Evolutionary conservation across 1,140 invertebrate species (phyloP).

Genomic region (Drosophila kurseongensis): DNA sequence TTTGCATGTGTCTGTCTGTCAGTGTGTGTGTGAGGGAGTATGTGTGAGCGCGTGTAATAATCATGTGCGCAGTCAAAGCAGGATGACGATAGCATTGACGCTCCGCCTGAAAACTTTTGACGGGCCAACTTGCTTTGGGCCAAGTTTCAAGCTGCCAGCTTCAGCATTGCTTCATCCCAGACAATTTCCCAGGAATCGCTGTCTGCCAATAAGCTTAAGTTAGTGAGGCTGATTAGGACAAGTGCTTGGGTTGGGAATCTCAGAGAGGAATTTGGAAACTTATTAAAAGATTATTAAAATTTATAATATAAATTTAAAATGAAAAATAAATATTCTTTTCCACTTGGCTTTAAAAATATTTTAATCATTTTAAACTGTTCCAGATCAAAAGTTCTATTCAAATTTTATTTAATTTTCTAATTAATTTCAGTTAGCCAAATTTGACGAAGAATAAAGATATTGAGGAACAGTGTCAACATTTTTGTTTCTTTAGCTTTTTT

Average conservation of each 20-base stretch:
- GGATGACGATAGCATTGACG: slow-evolving; percentile 57
- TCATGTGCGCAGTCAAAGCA: slow-evolving; percentile 59
- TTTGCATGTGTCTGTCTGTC: slow-evolving; percentile 49
- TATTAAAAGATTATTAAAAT: background rate
- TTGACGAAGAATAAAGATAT: too few species aligned
- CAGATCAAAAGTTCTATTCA: too few species aligned
- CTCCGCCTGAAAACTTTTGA: slow-evolving; percentile 58
- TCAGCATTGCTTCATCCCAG: slow-evolving; percentile 24
- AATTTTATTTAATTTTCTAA: background rate
- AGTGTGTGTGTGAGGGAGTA: slow-evolving; percentile 14
- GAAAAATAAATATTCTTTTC: too few species aligned
- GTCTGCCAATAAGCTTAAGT: slow-evolving; percentile 27
- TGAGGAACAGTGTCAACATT: background rate
- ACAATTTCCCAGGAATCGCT: slow-evolving; percentile 30
- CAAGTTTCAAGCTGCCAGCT: slow-evolving; percentile 57
- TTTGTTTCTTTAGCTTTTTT: background rate
- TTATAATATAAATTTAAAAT: too few species aligned
- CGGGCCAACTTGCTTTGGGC: slow-evolving; percentile 59
- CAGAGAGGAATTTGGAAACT: background rate
- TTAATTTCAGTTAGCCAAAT: background rate
- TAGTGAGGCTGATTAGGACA: slow-evolving; percentile 16
- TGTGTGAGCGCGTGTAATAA: slow-evolving; percentile 51
- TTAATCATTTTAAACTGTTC: too few species aligned
- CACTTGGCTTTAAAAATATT: too few species aligned
- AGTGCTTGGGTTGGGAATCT: background rate